phyloP scores from a whole-genome alignment of 2,113 vertebrate genomes.

The Myodes glareolus region DNA sequence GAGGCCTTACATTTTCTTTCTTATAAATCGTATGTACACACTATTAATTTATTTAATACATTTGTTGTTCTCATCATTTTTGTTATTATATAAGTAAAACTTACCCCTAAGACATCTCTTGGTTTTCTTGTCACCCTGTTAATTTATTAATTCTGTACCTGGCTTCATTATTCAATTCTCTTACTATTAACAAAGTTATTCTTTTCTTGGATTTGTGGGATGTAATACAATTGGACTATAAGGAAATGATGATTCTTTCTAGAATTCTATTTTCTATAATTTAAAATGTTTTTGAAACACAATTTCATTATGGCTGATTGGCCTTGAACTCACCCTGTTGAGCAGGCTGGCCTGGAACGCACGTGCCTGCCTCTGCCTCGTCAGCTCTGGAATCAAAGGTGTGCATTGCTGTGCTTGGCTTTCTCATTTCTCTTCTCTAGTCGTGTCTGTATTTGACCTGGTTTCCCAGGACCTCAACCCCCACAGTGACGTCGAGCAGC shows the following conservation, averaged over 20 bases:
- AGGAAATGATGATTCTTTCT: neutral
- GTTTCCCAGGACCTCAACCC: neutral
- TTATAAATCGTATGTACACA: neutral
- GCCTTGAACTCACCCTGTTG: neutral
- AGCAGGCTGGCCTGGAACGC: neutral
- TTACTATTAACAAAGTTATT: constrained; percentile 23
- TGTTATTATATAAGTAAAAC: neutral
- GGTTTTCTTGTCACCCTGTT: neutral
- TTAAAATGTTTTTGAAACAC: neutral
- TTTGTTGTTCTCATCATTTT: neutral
- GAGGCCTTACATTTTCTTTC: neutral
- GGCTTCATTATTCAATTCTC: neutral
- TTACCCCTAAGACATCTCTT: neutral
- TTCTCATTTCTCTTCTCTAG: neutral
- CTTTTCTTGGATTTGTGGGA: neutral
- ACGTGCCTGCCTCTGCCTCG: neutral
- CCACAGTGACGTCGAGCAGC: neutral
- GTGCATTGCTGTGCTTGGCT: neutral
- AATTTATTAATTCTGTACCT: neutral
- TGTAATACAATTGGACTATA: neutral
- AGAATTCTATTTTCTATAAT: neutral
- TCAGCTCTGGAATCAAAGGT: neutral
- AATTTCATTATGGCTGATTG: neutral
- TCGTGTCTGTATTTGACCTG: neutral
- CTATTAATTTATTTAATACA: neutral